Conservation (phyloP, 23 tunicate species). For the Styela plicata region DNA sequence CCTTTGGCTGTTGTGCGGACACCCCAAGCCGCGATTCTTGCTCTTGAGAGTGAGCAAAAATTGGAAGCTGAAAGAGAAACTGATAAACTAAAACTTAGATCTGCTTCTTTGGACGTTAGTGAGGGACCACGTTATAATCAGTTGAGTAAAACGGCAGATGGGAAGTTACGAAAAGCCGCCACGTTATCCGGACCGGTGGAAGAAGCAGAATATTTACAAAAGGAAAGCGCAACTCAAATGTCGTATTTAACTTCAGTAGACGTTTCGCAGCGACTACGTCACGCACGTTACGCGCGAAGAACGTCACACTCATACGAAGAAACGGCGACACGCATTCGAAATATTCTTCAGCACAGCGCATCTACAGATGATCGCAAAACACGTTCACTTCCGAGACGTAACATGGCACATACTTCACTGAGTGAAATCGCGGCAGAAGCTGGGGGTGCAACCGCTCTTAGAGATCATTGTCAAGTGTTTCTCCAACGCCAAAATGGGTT, state of each 20-base stretch:
- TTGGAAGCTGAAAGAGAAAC: background rate
- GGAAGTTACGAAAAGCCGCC: background rate
- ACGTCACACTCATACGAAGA: constrained; percentile 13
- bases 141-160: background rate
- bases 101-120: background rate
- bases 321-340: background rate
- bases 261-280: constrained; percentile 19
- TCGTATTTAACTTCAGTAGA: constrained; percentile 4
- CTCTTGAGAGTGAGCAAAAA: background rate
- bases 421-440: background rate
- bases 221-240: background rate
- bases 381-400: constrained; percentile 21
- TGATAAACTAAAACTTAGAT: too few species aligned
- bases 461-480: constrained; percentile 11
- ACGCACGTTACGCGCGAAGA: constrained; percentile 19
- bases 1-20: background rate
- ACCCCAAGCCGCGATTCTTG: constrained; percentile 1
- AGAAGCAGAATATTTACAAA: background rate
- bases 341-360: background rate
- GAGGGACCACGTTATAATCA: background rate
- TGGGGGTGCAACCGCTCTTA: background rate
- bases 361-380: constrained; percentile 9
- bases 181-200: background rate
- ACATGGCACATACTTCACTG: constrained; percentile 14
- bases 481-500: background rate